Evolutionary conservation across 2,797 vertebrate genomes (phyloP).

Genomic region (Avahi laniger): DNA sequence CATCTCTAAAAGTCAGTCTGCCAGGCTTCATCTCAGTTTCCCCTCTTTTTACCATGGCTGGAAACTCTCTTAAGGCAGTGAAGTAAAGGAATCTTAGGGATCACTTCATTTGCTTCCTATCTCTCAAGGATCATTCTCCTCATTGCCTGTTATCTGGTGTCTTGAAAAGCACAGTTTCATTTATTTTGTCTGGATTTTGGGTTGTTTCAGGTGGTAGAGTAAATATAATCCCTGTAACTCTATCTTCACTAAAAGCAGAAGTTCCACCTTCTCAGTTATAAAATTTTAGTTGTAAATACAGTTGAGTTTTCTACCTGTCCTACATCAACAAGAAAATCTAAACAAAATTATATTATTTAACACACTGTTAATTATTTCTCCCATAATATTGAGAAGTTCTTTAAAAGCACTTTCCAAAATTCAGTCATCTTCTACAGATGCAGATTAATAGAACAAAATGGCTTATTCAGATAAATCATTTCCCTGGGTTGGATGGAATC

Average conservation of each 20-base stretch:
- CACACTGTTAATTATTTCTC: background rate
- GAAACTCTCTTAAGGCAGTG: background rate
- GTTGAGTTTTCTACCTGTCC: background rate
- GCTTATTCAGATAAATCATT: constrained; percentile 20
- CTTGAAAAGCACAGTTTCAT: background rate
- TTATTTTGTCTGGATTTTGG: background rate
- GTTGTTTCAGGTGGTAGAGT: background rate
- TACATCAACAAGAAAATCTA: constrained; percentile 5
- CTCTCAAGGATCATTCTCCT: background rate
- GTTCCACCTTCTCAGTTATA: background rate
- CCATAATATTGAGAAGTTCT: background rate
- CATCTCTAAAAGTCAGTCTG: background rate
- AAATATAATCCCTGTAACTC: background rate
- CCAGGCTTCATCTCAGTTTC: background rate
- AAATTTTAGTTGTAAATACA: background rate
- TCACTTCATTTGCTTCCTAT: background rate
- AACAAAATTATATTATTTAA: constrained; percentile 1
- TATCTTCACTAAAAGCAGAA: background rate
- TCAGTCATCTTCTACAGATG: constrained; percentile 20
- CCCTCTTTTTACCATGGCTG: background rate
- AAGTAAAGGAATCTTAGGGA: background rate
- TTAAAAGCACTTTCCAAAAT: background rate
- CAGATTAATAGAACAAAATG: constrained; percentile 51
- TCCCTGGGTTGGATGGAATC: background rate
- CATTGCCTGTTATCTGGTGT: background rate